Evolutionary conservation across 2,797 vertebrate genomes (phyloP).

Genomic region (Scyliorhinus canicula): DNA sequence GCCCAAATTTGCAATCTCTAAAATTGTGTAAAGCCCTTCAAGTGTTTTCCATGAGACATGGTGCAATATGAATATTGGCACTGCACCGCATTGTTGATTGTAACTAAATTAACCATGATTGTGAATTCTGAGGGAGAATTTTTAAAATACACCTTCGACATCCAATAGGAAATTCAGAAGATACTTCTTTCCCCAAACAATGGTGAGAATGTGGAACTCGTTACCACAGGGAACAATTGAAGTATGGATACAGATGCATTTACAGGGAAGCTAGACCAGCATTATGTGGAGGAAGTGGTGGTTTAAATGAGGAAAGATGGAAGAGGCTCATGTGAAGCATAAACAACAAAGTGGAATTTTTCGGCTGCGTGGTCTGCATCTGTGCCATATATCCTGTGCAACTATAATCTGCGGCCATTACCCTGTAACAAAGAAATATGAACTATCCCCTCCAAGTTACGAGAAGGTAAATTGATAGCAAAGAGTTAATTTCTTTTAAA

Average conservation of each 20-base stretch:
- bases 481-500: background rate
- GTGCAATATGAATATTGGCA: background rate
- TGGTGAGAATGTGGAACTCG: no score
- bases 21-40: background rate
- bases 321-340: no score
- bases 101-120: background rate
- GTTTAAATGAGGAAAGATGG: no score
- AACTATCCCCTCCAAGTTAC: background rate
- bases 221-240: no score
- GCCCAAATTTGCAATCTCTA: background rate
- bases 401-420: background rate
- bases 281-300: no score
- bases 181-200: no score
- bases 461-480: background rate
- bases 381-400: no score
- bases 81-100: background rate
- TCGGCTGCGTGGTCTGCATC: no score
- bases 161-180: no score
- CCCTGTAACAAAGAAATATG: background rate
- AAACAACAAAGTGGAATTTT: no score
- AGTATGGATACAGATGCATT: no score
- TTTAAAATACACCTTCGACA: background rate
- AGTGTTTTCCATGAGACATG: background rate
- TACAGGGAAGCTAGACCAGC: no score
- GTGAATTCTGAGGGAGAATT: background rate